Base-by-base conservation (phyloP, 2,888 invertebrate species). In the Ochropacha duplaris region DNA sequence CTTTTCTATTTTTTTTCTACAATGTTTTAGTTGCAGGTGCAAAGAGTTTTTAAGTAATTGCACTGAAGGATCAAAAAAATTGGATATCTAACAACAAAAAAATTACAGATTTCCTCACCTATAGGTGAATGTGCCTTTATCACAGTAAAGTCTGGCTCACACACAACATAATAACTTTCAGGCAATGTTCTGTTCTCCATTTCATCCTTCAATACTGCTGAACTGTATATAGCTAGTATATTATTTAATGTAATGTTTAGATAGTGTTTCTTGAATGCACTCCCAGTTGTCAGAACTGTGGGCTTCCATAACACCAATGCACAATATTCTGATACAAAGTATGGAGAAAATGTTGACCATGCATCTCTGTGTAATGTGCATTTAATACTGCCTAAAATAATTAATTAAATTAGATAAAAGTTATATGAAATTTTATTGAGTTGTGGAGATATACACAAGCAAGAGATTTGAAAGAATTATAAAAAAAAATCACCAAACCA, bases 291-390 rank as follows among this genome's bases (percentile, higher is more conserved):
- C 9, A 92, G 71, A n/a, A 92, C 87, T 56, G 92, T 92, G 2
- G 92, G 91, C 62, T 83, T 92, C 62, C 78, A 79, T 54, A 92
- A 69, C 5, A 91, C 80, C 51, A 92, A 59, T 1, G 87, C 90
- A 76, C 91, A 89, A 57, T 76, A 84, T 60, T 90, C 88, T 2
- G 92, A 83, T 5, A 86, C 83, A 56, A 92, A 81, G 60, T 90
- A 92, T 56, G 85, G 67, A 26, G 92, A 87, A 62, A 92, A 91
- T 61, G 77, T 74, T 3, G 84, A 80, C 92, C 92, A 92, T n/a
- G 89, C 91, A 78, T 92, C 92, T 78, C 92, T 83, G 57, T 92
- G 92, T 9, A 92, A 76, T 22, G 92, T 92, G 57, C 91, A 90
- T 66, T 92, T 92, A 57, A 92, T 92, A 56, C 78, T 82, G 31